Conservation (phyloP, 2,113 vertebrate genomes). For the Callopanchax toddi region DNA sequence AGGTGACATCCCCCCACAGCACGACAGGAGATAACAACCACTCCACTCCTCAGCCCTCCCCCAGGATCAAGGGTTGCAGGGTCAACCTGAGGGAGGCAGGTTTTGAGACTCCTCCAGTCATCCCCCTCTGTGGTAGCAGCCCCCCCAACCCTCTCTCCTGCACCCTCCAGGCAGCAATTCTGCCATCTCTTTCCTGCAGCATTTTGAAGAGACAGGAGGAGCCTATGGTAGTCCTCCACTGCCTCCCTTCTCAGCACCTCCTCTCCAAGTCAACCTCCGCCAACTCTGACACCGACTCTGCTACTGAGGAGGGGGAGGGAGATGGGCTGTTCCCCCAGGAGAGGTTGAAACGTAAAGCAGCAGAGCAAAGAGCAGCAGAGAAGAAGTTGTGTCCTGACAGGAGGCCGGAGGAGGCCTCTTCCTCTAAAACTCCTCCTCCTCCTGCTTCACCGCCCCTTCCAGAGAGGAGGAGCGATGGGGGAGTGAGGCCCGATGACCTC, state of each 20-base stretch:
- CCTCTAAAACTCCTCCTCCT: conserved; percentile 29
- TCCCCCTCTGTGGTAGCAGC: conserved; percentile 67
- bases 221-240: conserved; percentile 73
- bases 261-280: conserved; percentile 35
- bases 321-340: conserved; percentile 77
- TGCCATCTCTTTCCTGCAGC: conserved; percentile 52
- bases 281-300: conserved; percentile 84
- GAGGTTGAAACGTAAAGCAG: conserved; percentile 87
- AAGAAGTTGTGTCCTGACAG: conserved; percentile 85
- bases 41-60: conserved; percentile 65
- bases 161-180: conserved; percentile 20
- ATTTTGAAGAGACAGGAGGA: conserved; percentile 68
- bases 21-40: conserved; percentile 75
- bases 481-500: conserved; percentile 29
- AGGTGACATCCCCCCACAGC: neutral
- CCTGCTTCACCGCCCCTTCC: conserved; percentile 37
- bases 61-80: conserved; percentile 86
- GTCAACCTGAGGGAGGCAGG: conserved; percentile 81
- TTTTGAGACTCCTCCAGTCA: conserved; percentile 73
- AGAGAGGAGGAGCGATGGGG: conserved; percentile 40
- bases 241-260: conserved; percentile 54
- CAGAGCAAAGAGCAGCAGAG: conserved; percentile 87
- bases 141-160: conserved; percentile 49
- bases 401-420: conserved; percentile 78
- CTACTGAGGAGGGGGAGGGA: conserved; percentile 74